These are phyloP conservation scores for Lepilemur ruficaudatus DNA, from an alignment of 2,797 vertebrate species.

Conservation along the genomic window DNA sequence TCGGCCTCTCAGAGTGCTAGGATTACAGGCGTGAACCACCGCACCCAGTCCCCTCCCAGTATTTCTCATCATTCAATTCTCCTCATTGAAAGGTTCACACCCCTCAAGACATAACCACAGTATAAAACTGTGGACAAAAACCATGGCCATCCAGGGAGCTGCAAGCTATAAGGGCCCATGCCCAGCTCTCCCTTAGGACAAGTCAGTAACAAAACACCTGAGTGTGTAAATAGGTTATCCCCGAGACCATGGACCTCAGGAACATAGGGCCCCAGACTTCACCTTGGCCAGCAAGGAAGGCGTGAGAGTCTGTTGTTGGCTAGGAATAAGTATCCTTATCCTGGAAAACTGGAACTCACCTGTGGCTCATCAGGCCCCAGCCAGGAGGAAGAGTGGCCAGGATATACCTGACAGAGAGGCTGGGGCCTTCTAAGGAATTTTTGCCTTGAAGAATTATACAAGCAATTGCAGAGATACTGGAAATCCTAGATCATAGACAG, in stretches of 20 bases:
- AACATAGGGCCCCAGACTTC: neutral
- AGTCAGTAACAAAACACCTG: neutral
- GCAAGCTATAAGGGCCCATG: neutral
- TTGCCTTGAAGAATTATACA: neutral
- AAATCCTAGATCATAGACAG: neutral
- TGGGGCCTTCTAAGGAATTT: neutral
- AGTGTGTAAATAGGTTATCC: neutral
- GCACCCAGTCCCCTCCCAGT: neutral
- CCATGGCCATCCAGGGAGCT: neutral
- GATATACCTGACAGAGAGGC: neutral
- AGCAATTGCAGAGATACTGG: neutral
- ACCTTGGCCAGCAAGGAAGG: neutral
- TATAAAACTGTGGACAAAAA: neutral
- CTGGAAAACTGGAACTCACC: neutral
- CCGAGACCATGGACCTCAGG: neutral
- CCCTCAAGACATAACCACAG: neutral
- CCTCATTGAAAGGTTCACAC: neutral
- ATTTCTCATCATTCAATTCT: neutral
- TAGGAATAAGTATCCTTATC: neutral
- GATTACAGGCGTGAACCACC: too few species aligned
- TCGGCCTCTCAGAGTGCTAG: too few species aligned
- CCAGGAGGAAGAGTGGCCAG: neutral
- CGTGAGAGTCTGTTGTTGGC: neutral
- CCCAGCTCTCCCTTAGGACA: neutral
- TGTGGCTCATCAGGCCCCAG: neutral